Base-by-base conservation (phyloP, 1,140 invertebrate genomes). In the Arctopsyche grandis region DNA sequence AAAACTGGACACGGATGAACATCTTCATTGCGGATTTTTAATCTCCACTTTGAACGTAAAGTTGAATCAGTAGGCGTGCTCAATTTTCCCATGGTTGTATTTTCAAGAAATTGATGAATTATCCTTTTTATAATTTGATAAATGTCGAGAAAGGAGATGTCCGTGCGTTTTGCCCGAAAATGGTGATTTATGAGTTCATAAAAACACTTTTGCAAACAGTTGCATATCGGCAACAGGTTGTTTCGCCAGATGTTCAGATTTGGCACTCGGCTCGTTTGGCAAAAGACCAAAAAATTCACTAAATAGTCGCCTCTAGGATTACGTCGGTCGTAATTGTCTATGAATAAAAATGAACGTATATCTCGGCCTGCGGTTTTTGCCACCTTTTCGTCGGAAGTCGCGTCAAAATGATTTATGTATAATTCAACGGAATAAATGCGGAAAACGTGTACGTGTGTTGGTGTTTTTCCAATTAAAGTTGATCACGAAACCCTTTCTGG, bases 221-320 rank as follows among this genome's bases (percentile, higher is more conserved):
- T 69, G 66, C 66, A 69, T 29, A n/a, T 16, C 29, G 52, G 24
- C 66, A 69, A 69, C 66, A 69, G 29, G 66, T 69, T 69, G 66
- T 26, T 16, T 60, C 56, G 24, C 66, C 66, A 69, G 66, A 69
- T 69, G 66, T 69, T 69, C 66, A 1, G 12, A n/a, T 69, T 14
- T 69, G 66, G 22, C 24, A 29, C 66, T n/a, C 29, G 29, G 29
- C 10, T 69, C 26, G 66, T 21, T 60, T 69, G 66, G 66, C 66
- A 69, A 16, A n/a, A 43, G 29, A 69, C 66, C 66, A 69, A 69
- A 69, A 69, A 60, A 60, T 60, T 60, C 56, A 60, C 56, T 60
- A 60, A 60, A 12, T 12, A n/a, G 56, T 60, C 21, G 16, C 56
- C 16, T 19, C 56, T 60, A 60, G 29, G 29, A 38, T 38, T 38